Percentiles rank a stretch among this genome's conserved stretches.
These are phyloP conservation scores for Phoenicopterus ruber DNA, from an alignment of 2,113 vertebrate genomes.

Conservation along the genomic window DNA sequence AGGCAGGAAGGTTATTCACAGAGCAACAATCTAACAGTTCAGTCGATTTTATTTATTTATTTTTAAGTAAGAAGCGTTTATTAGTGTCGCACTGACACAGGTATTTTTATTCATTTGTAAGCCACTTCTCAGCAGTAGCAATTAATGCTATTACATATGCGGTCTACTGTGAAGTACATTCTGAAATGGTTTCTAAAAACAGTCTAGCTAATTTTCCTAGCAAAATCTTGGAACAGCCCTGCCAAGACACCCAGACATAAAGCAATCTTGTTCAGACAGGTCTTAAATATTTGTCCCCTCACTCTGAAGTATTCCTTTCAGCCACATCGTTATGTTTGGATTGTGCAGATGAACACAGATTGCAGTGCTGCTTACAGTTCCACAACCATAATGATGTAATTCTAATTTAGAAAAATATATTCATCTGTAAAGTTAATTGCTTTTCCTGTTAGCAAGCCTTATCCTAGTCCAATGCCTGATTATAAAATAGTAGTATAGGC, in stretches of 20 bases:
- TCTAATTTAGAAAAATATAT: neutral
- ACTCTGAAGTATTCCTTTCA: neutral
- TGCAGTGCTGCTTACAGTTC: neutral
- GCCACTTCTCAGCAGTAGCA: neutral
- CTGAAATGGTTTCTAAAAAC: neutral
- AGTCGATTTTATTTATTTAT: neutral
- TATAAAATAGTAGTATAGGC: neutral
- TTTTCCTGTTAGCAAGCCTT: neutral
- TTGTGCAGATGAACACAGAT: neutral
- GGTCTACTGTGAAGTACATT: neutral
- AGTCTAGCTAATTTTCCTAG: neutral
- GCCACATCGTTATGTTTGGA: neutral
- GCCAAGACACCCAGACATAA: neutral
- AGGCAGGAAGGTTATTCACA: neutral
- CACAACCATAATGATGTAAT: neutral
- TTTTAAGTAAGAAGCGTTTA: neutral
- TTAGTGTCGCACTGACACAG: neutral
- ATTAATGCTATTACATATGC: neutral
- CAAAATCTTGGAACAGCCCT: neutral
- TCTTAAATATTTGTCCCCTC: neutral
- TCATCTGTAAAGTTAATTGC: neutral
- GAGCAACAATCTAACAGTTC: neutral
- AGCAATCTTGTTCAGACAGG: neutral
- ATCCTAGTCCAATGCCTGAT: neutral
- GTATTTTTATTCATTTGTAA: neutral